Conservation (phyloP, 1,140 invertebrate genomes). For the Orussus abietinus region DNA sequence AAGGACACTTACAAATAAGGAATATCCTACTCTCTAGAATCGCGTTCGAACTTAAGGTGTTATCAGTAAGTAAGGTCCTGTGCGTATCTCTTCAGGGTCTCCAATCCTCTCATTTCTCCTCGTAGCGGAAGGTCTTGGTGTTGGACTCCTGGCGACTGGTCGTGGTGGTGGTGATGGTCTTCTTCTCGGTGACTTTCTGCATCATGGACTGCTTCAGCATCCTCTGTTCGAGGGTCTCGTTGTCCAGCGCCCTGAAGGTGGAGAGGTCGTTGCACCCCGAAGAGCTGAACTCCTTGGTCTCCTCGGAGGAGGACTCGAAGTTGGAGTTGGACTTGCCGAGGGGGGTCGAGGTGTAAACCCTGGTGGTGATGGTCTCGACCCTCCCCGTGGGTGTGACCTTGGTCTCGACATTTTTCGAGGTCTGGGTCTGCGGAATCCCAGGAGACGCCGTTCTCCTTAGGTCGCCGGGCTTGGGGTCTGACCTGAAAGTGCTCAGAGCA, state of each 20-base stretch:
- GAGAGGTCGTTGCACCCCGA: conserved; percentile 37
- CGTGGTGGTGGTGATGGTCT: conserved; percentile 51
- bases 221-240: conserved; percentile 49
- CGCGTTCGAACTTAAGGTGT: background rate
- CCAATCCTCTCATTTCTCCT: conserved; percentile 34
- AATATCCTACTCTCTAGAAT: background rate
- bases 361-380: conserved; percentile 47
- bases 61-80: background rate
- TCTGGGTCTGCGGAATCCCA: conserved; percentile 31
- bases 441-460: background rate
- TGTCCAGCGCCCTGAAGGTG: conserved; percentile 36
- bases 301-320: conserved; percentile 43
- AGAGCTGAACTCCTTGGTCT: conserved; percentile 41
- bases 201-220: conserved; percentile 54
- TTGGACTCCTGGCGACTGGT: conserved; percentile 53
- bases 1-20: background rate
- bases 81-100: background rate
- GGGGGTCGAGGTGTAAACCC: conserved; percentile 48
- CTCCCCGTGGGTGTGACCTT: conserved; percentile 33
- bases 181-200: conserved; percentile 55
- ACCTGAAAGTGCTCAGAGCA: conserved; percentile 40
- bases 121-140: conserved; percentile 52
- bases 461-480: conserved; percentile 21
- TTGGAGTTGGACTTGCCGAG: conserved; percentile 40
- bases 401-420: conserved; percentile 33